These are phyloP conservation scores for Oscheius sp. DNA, from an alignment of 2,888 invertebrate genomes.

Conservation along the genomic window DNA sequence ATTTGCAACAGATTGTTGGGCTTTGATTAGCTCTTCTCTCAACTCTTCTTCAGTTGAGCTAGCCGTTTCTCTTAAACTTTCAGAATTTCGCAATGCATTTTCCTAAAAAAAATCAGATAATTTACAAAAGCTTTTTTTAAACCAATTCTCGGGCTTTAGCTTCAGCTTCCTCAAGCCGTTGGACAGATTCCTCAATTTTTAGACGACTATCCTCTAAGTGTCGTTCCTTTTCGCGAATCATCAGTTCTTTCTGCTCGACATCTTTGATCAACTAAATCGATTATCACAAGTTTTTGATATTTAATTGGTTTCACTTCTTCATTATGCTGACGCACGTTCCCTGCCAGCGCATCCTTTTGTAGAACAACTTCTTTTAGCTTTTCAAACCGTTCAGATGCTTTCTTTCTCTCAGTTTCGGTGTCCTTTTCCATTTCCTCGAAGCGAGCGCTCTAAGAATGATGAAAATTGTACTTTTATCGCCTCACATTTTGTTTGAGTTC, in stretches of 20 bases:
- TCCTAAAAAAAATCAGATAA: not conserved
- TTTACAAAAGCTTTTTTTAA: not conserved
- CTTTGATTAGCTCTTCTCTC: constrained; percentile 6
- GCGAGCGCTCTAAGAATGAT: constrained; percentile 33
- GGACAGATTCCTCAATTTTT: constrained; percentile 50
- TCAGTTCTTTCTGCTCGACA: constrained; percentile 1
- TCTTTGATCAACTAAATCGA: no score
- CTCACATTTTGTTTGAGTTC: constrained; percentile 29
- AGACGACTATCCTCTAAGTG: constrained; percentile 44
- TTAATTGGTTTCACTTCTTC: constrained; percentile 2
- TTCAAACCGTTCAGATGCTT: constrained; percentile 34
- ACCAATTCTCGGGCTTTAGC: constrained; percentile 62
- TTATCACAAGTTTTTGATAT: no score
- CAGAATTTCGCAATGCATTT: constrained; percentile 6
- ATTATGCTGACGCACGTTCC: constrained; percentile 35
- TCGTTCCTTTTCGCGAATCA: constrained; percentile 44
- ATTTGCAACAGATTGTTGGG: not conserved
- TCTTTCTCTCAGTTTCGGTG: constrained; percentile 50
- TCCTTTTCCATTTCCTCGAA: constrained; percentile 58
- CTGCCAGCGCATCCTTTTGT: constrained; percentile 30
- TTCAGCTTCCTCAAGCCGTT: constrained; percentile 62
- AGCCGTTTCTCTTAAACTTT: constrained; percentile 18
- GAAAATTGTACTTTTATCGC: not conserved
- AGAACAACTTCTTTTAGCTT: constrained; percentile 44
- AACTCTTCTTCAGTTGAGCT: constrained; percentile 7